Percentiles rank a stretch among this genome's conserved stretches.
phyloP scores from a whole-genome alignment of 2,888 invertebrate genomes.

The Monopis laevigella region DNA sequence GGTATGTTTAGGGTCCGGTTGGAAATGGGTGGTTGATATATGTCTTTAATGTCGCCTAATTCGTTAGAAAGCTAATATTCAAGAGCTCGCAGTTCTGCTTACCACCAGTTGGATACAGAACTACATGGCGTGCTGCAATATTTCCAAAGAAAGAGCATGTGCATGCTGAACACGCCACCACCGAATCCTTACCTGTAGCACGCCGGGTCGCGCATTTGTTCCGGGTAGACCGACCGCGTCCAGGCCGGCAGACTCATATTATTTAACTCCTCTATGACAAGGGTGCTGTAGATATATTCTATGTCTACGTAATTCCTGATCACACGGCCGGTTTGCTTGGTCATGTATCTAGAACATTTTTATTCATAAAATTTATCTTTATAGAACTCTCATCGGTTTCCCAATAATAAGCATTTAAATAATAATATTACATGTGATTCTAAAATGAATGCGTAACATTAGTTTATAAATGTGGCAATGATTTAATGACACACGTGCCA shows the following conservation, averaged over 20 bases:
- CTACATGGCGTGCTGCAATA: too few relatives aligned
- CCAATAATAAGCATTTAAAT: background rate
- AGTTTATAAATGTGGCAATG: too few relatives aligned
- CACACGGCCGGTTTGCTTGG: conserved; percentile 68
- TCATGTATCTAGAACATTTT: conserved; percentile 61
- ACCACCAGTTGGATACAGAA: too few relatives aligned
- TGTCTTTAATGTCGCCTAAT: too few relatives aligned
- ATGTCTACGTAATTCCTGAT: conserved; percentile 65
- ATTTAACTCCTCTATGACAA: conserved; percentile 74
- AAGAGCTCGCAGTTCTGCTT: too few relatives aligned
- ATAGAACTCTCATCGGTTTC: background rate
- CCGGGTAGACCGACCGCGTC: conserved; percentile 73
- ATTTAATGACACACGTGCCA: too few relatives aligned
- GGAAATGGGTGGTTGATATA: too few relatives aligned
- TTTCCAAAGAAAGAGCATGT: too few relatives aligned
- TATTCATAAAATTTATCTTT: conserved; percentile 3
- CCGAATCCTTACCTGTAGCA: conserved; percentile 61
- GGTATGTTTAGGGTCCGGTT: too few relatives aligned
- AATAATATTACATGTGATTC: too few relatives aligned
- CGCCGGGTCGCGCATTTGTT: conserved; percentile 70
- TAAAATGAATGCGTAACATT: background rate
- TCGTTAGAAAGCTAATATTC: too few relatives aligned
- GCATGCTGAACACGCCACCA: too few relatives aligned
- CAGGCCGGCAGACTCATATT: conserved; percentile 74
- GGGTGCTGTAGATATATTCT: conserved; percentile 70